Percentiles rank a stretch among this genome's conserved stretches.
Conservation (phyloP, 2,113 vertebrate genomes). For the Pygoscelis adeliae region DNA sequence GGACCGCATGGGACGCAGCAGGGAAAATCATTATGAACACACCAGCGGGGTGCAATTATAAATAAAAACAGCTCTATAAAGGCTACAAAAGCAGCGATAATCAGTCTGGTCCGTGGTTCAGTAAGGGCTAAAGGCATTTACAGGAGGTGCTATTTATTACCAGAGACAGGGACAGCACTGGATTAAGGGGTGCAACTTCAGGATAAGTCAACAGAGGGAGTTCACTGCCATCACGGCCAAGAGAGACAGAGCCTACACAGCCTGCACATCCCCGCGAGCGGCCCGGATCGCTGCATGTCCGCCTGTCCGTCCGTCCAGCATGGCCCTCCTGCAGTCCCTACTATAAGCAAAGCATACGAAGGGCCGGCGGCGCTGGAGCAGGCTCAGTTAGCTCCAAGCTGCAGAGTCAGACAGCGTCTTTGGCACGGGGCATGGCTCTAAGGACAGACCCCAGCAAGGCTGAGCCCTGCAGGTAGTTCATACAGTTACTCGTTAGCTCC, state of each 20-base stretch:
- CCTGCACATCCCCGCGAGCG: fast-evolving
- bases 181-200: slow-evolving; percentile 4
- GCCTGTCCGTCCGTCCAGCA: neutral
- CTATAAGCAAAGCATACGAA: fast-evolving
- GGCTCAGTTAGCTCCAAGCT: neutral
- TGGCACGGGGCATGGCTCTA: fast-evolving
- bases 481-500: fast-evolving
- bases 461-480: neutral
- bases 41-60: slow-evolving; percentile 5
- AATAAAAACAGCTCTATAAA: neutral
- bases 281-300: fast-evolving
- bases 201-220: slow-evolving; percentile 58
- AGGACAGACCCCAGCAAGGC: neutral
- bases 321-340: neutral
- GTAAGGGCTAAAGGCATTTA: neutral
- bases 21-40: neutral
- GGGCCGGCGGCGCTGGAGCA: fast-evolving
- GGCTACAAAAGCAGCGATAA: slow-evolving; percentile 15
- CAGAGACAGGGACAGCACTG: neutral
- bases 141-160: neutral
- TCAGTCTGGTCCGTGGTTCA: neutral
- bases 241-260: fast-evolving
- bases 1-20: slow-evolving; percentile 5
- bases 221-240: neutral
- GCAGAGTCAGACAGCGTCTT: too few relatives aligned